These are phyloP conservation scores for Andrena fulva DNA, from an alignment of 2,888 invertebrate genomes.

Conservation along the genomic window DNA sequence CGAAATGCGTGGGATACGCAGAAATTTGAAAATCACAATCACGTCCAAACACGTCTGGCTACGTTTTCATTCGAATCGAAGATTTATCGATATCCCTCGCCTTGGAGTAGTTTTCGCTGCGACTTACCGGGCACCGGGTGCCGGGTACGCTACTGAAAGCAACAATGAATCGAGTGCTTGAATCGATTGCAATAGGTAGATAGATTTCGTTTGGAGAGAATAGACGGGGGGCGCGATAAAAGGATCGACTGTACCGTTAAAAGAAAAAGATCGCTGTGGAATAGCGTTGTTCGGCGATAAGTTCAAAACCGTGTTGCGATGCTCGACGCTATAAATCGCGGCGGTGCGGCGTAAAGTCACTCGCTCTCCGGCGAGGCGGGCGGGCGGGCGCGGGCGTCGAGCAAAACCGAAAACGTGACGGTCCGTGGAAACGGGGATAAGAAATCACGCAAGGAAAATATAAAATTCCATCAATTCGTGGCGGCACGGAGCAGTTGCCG, in stretches of 20 bases:
- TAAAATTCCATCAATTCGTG: constrained; percentile 84
- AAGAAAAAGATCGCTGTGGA: constrained; percentile 7
- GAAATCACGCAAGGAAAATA: constrained; percentile 82
- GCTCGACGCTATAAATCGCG: constrained; percentile 66
- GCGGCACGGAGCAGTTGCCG: constrained; percentile 61
- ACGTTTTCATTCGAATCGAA: not conserved
- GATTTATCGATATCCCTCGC: not conserved
- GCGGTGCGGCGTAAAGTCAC: constrained; percentile 40
- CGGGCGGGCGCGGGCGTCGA: constrained; percentile 23
- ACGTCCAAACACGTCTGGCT: not conserved
- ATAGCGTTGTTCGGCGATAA: constrained; percentile 57
- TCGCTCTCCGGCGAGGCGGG: constrained; percentile 24
- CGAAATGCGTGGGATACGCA: constrained; percentile 51
- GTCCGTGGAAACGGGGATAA: constrained; percentile 68
- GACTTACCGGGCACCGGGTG: not conserved
- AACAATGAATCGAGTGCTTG: not conserved
- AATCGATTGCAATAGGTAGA: not conserved
- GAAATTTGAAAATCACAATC: constrained; percentile 69
- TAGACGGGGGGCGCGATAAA: not conserved
- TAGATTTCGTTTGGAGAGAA: no score
- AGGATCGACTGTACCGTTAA: constrained; percentile 30
- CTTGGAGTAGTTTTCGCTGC: not conserved
- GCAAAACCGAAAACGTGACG: constrained; percentile 69
- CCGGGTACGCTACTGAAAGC: no score
- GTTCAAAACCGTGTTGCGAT: constrained; percentile 71